These are phyloP conservation scores for Timandra comae DNA, from an alignment of 2,888 invertebrate species.

Conservation along the genomic window DNA sequence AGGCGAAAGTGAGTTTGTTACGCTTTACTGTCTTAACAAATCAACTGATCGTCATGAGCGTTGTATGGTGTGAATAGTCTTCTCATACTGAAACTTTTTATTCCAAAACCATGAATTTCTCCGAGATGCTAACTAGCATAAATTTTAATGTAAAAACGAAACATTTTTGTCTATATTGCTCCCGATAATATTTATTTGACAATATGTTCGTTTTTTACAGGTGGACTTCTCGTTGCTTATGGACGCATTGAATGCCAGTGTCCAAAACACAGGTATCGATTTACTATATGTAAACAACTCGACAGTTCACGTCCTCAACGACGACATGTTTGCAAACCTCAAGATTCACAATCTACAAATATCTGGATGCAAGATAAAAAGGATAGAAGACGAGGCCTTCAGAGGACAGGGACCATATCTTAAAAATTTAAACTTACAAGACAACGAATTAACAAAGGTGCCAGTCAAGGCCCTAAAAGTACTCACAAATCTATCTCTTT, in stretches of 20 bases:
- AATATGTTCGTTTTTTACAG: no score
- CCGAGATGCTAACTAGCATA: no score
- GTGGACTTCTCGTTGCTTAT: slow-evolving; percentile 87
- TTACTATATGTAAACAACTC: slow-evolving; percentile 93
- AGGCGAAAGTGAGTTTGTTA: no score
- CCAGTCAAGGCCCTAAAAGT: slow-evolving; percentile 83
- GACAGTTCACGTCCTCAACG: slow-evolving; percentile 81
- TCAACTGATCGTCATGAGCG: no score
- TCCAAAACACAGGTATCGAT: slow-evolving; percentile 83
- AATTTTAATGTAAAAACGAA: no score
- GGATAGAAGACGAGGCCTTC: slow-evolving; percentile 84
- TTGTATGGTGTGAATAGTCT: no score
- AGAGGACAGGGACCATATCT: slow-evolving; percentile 87
- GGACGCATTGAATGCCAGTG: slow-evolving; percentile 82
- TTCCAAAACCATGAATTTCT: no score
- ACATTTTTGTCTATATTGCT: no score
- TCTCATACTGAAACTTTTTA: slow-evolving; percentile 1
- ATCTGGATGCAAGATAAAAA: slow-evolving; percentile 86
- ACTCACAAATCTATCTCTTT: slow-evolving; percentile 82
- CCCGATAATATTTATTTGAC: no score
- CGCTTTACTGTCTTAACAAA: no score
- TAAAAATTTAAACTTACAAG: slow-evolving; percentile 90
- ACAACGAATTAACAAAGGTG: slow-evolving; percentile 86
- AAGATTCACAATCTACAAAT: slow-evolving; percentile 89
- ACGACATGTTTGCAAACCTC: slow-evolving; percentile 82